phyloP scores from a whole-genome alignment of 2,797 vertebrate genomes.

The Coreius guichenoti region DNA sequence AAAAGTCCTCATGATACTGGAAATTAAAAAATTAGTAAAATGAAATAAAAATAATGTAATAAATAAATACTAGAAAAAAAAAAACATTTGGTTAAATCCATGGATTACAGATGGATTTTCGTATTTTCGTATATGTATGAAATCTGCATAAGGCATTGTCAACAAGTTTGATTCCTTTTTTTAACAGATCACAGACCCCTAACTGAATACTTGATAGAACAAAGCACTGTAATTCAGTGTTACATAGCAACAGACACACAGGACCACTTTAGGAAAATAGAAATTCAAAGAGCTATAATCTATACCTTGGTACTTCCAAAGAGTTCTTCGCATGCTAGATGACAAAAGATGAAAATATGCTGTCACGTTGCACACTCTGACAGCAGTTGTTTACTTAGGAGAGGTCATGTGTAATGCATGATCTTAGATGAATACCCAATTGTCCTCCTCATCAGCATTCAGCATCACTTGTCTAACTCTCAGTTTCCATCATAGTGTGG shows the following conservation, averaged over 20 bases:
- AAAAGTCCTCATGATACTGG: not conserved
- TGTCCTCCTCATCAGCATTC: slow-evolving; percentile 27
- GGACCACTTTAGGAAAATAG: slow-evolving; percentile 31
- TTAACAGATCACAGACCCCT: slow-evolving; percentile 19
- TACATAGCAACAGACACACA: slow-evolving; percentile 29
- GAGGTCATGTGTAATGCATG: slow-evolving; percentile 20
- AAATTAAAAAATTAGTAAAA: not conserved
- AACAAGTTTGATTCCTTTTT: slow-evolving; percentile 33
- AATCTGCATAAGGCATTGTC: not conserved
- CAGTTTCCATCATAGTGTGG: slow-evolving; percentile 1
- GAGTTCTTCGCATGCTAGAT: slow-evolving; percentile 18
- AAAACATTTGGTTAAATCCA: not conserved
- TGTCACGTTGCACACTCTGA: slow-evolving; percentile 35
- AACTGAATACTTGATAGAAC: slow-evolving; percentile 10
- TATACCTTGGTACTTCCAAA: not conserved
- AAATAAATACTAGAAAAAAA: not conserved
- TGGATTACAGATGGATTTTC: not conserved
- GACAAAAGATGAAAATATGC: slow-evolving; percentile 33
- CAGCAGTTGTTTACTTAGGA: slow-evolving; percentile 36
- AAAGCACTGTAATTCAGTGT: slow-evolving; percentile 32
- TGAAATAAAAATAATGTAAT: not conserved
- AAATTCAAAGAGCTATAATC: slow-evolving; percentile 31
- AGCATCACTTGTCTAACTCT: slow-evolving; percentile 10
- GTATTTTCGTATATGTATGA: not conserved
- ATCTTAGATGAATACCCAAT: slow-evolving; percentile 16